phyloP scores from a whole-genome alignment of 92 coral and sea anemone species.

The Umimayanthus chanpuru region DNA sequence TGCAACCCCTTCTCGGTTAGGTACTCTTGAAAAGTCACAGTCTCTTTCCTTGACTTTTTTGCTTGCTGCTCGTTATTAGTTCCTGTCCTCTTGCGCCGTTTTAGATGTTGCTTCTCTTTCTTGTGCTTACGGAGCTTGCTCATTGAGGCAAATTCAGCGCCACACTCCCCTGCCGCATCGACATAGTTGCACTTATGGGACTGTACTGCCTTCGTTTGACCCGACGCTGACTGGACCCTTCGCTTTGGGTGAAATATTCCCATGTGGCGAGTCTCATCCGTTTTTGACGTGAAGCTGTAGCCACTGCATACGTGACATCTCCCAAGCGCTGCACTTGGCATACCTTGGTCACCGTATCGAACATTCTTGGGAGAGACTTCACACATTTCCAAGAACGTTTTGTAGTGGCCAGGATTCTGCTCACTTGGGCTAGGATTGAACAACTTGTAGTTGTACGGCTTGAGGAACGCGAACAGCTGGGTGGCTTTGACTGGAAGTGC shows the following conservation, averaged over 20 bases:
- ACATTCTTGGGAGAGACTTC: constrained; percentile 42
- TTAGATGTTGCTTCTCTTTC: constrained; percentile 40
- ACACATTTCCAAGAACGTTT: constrained; percentile 50
- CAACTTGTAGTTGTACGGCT: constrained; percentile 32
- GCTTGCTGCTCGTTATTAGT: constrained; percentile 4
- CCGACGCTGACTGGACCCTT: constrained; percentile 6
- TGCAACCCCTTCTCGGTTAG: constrained; percentile 27
- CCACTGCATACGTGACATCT: constrained; percentile 5
- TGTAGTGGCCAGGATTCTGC: constrained; percentile 45
- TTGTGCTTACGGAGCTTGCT: constrained; percentile 48
- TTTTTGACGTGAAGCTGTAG: neutral
- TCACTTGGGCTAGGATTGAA: constrained; percentile 52
- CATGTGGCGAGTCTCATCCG: constrained; percentile 15
- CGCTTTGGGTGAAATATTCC: constrained; percentile 10
- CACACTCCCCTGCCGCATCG: constrained; percentile 36
- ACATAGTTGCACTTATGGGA: constrained; percentile 31
- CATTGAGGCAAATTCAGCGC: constrained; percentile 27
- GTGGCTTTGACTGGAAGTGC: constrained; percentile 58
- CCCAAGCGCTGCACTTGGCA: constrained; percentile 14
- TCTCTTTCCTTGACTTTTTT: constrained; percentile 21
- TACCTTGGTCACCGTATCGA: constrained; percentile 31
- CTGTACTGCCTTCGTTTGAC: constrained; percentile 22
- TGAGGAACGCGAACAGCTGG: constrained; percentile 38
- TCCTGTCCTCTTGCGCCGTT: constrained; percentile 40
- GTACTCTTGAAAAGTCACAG: constrained; percentile 25